Evolutionary conservation across 2,888 invertebrate genomes (phyloP).

Genomic region (Arctia plantaginis): DNA sequence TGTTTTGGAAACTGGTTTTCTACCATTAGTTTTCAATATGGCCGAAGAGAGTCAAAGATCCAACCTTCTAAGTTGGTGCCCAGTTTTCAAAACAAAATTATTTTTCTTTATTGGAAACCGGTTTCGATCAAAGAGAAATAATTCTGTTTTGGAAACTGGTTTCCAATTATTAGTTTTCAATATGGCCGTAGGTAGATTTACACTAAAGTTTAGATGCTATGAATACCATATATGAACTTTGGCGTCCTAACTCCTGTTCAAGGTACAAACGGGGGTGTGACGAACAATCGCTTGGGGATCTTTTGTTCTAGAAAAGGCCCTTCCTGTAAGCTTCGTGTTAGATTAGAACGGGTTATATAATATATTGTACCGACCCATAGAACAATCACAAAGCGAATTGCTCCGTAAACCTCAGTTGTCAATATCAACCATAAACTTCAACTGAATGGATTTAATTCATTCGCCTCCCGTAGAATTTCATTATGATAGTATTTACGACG

Average conservation of each 20-base stretch:
- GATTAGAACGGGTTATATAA: conserved; percentile 30
- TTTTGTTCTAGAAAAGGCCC: conserved; percentile 59
- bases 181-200: conserved; percentile 48
- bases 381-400: conserved; percentile 39
- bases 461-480: neutral
- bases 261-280: conserved; percentile 36
- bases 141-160: too few relatives aligned
- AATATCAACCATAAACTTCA: conserved; percentile 34
- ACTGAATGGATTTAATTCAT: conserved; percentile 38
- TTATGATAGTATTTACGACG: neutral
- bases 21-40: too few relatives aligned
- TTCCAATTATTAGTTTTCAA: too few relatives aligned
- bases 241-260: conserved; percentile 54
- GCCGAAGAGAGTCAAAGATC: too few relatives aligned
- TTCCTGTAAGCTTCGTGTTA: conserved; percentile 42
- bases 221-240: conserved; percentile 54
- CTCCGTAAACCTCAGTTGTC: conserved; percentile 37
- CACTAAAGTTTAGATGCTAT: conserved; percentile 45
- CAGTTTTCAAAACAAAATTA: too few relatives aligned
- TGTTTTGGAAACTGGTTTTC: too few relatives aligned
- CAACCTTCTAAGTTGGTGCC: too few relatives aligned
- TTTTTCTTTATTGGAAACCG: too few relatives aligned
- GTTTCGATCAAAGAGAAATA: too few relatives aligned
- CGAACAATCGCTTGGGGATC: conserved; percentile 51
- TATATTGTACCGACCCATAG: conserved; percentile 50